Percentiles rank a stretch among this genome's conserved stretches.
Conservation (phyloP, 2,113 vertebrate genomes). For the Stomatorhinus ivindoensis region DNA sequence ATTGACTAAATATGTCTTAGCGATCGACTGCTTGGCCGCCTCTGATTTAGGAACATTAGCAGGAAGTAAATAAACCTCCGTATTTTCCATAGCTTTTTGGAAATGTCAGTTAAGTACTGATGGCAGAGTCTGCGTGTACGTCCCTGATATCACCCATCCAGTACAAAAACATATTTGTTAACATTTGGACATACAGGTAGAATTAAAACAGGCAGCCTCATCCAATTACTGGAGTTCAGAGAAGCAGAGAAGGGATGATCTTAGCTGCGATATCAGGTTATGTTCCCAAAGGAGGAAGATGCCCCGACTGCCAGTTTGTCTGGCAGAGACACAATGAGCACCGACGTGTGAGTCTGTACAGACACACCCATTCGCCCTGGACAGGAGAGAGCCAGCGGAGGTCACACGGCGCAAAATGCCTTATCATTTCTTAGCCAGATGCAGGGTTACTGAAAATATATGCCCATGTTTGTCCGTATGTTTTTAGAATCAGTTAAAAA, state of each 20-base stretch:
- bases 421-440: not conserved
- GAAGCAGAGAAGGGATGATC: not conserved
- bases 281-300: not conserved
- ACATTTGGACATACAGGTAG: not conserved
- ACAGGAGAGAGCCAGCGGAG: not conserved
- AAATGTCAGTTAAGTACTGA: not conserved
- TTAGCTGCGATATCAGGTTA: not conserved
- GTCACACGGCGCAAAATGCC: not conserved
- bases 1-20: not conserved
- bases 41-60: not conserved
- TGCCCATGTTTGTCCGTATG: not conserved
- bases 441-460: not conserved
- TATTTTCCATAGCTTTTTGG: not conserved
- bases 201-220: not conserved
- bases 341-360: slow-evolving; percentile 11
- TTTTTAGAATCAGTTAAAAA: not conserved
- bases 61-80: not conserved
- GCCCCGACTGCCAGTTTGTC: slow-evolving; percentile 21
- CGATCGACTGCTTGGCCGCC: not conserved
- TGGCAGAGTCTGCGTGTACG: not conserved
- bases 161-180: not conserved
- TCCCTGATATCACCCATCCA: not conserved
- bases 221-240: not conserved
- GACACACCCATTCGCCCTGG: slow-evolving; percentile 18
- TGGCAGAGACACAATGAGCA: slow-evolving; percentile 18